phyloP scores from a whole-genome alignment of 2,113 vertebrate species.

The Cathartes aura region DNA sequence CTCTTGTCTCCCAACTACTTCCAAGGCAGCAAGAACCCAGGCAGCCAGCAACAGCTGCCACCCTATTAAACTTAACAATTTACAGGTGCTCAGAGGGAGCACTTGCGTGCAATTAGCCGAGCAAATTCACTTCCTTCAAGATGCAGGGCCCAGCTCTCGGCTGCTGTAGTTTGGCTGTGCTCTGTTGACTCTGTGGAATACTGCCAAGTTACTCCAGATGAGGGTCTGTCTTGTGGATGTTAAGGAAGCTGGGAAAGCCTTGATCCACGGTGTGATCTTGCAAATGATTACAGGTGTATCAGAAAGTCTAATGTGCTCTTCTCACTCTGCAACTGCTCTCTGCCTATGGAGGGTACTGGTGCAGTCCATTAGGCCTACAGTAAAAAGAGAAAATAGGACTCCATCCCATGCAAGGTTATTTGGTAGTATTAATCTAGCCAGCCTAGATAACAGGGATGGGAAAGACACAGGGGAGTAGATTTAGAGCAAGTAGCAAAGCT shows the following conservation, averaged over 20 bases:
- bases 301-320: rapidly evolving
- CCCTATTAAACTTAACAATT: slow-evolving; percentile 43
- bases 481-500: neutral
- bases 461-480: neutral
- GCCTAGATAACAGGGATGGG: neutral
- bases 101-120: slow-evolving; percentile 20
- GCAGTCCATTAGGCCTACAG: too few species aligned
- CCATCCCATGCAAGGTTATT: neutral
- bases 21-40: neutral
- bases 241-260: neutral
- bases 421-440: neutral
- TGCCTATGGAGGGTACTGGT: rapidly evolving
- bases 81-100: slow-evolving; percentile 33
- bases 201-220: neutral
- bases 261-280: rapidly evolving
- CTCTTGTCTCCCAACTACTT: neutral
- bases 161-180: neutral
- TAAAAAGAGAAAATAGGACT: neutral
- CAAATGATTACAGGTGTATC: neutral
- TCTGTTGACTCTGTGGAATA: neutral
- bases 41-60: slow-evolving; percentile 29
- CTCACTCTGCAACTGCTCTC: neutral
- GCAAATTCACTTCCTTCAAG: slow-evolving; percentile 31
- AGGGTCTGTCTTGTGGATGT: neutral
- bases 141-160: neutral